These are phyloP conservation scores for Calcarius lapponicus DNA, from an alignment of 2,797 vertebrate genomes.

Conservation along the genomic window DNA sequence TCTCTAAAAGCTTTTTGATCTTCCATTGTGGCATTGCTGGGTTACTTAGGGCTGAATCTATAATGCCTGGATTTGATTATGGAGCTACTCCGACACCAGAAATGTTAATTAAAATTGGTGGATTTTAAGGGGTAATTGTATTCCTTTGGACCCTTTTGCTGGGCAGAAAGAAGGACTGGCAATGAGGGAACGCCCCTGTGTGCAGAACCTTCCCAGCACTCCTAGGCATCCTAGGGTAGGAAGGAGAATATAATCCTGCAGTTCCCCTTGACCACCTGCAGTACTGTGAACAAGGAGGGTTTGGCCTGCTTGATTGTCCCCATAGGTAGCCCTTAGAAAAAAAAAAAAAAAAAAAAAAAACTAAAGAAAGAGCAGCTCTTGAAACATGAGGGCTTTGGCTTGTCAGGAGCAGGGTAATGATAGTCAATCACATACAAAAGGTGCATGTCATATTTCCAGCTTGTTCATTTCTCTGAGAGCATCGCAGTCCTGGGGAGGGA, in stretches of 20 bases:
- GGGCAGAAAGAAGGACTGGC: neutral
- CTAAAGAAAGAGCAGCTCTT: neutral
- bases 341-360: neutral
- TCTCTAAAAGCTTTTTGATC: neutral
- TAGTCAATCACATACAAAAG: neutral
- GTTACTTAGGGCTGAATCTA: neutral
- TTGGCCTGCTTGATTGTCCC: neutral
- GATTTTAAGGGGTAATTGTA: neutral
- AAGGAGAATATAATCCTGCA: neutral
- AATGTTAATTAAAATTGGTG: neutral
- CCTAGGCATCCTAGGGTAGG: neutral
- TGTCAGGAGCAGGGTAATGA: neutral
- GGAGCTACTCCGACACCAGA: neutral
- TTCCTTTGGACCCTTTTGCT: neutral
- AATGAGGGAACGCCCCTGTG: rapidly evolving
- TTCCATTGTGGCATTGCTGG: neutral
- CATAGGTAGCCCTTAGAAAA: neutral
- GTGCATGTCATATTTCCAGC: neutral
- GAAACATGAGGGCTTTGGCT: neutral
- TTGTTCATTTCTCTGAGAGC: neutral
- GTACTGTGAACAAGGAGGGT: rapidly evolving
- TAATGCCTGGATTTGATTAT: neutral
- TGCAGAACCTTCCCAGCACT: neutral
- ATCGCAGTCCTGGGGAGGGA: neutral
- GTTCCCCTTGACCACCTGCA: neutral